Evolutionary conservation across 53 echinoderm and acorn worm genomes (phyloP).

Genomic region (Holothuria leucospilota): DNA sequence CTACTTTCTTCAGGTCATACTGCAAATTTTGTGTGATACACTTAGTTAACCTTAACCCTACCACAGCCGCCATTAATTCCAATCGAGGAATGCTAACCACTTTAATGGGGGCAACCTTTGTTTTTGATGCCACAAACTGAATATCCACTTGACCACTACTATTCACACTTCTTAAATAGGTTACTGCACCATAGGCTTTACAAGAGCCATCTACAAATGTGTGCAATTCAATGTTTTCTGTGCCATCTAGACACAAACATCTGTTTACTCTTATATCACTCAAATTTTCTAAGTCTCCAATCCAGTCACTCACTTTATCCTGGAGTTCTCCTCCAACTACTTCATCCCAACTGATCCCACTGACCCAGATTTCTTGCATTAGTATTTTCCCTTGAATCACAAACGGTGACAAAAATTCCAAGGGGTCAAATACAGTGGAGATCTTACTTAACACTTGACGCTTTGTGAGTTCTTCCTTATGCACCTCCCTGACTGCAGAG

Average conservation of each 20-base stretch:
- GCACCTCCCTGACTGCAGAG: neutral
- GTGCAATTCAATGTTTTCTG: neutral
- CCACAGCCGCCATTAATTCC: constrained; percentile 43
- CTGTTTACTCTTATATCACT: neutral
- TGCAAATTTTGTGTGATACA: constrained; percentile 3
- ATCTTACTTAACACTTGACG: constrained; percentile 20
- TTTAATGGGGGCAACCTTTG: constrained; percentile 45
- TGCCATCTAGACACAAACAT: constrained; percentile 18
- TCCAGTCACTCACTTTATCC: neutral
- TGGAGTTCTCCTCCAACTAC: neutral
- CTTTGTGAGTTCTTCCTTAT: neutral
- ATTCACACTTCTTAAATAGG: neutral
- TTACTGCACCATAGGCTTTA: constrained; percentile 37
- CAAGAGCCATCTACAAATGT: no score
- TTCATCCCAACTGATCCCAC: constrained; percentile 19
- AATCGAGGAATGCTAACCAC: constrained; percentile 41
- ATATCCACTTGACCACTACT: neutral
- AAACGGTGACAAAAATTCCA: constrained; percentile 5
- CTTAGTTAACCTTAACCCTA: constrained; percentile 22
- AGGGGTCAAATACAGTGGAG: constrained; percentile 14
- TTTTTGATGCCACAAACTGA: constrained; percentile 36
- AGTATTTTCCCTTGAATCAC: neutral
- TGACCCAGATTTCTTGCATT: constrained; percentile 29
- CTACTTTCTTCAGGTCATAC: constrained; percentile 3
- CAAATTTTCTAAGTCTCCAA: neutral